Conservation (phyloP, 53 echinoderm and acorn worm genomes). For the Stichopus horrens region DNA sequence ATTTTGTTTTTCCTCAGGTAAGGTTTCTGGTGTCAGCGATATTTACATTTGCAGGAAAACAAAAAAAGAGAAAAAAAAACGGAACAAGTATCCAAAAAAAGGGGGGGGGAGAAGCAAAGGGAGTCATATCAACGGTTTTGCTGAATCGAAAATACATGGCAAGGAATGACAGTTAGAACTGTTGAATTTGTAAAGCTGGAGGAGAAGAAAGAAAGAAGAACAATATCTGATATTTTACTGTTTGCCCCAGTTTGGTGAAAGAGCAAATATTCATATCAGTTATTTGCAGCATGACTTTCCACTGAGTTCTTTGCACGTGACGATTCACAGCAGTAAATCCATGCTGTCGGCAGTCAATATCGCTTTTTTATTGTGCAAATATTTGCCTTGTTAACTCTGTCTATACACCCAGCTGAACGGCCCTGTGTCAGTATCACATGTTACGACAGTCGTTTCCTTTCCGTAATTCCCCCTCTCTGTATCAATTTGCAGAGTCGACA, state of each 20-base stretch:
- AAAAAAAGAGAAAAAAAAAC: background rate
- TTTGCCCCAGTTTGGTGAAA: constrained; percentile 7
- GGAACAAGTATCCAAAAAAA: background rate
- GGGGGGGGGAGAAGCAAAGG: background rate
- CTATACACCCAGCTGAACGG: background rate
- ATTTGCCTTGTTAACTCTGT: constrained; percentile 5
- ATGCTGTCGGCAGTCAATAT: background rate
- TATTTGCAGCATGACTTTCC: background rate
- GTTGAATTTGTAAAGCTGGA: too few relatives aligned
- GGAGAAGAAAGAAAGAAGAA: background rate
- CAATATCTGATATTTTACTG: background rate
- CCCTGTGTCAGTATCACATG: background rate
- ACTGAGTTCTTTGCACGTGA: background rate
- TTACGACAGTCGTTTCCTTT: background rate
- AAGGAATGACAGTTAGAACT: background rate
- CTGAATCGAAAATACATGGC: background rate
- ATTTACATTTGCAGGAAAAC: background rate
- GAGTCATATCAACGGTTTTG: background rate
- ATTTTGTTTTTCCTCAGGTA: constrained; percentile 3
- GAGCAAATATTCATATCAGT: constrained; percentile 13
- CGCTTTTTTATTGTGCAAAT: background rate
- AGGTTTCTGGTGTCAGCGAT: background rate
- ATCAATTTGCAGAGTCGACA: constrained; percentile 72
- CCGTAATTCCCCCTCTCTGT: background rate
- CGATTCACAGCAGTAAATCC: background rate